A percentile compares a stretch with the other conserved stretches of the same genome.
Conservation (phyloP, 2,797 vertebrate species). For the Pogoniulus pusillus region DNA sequence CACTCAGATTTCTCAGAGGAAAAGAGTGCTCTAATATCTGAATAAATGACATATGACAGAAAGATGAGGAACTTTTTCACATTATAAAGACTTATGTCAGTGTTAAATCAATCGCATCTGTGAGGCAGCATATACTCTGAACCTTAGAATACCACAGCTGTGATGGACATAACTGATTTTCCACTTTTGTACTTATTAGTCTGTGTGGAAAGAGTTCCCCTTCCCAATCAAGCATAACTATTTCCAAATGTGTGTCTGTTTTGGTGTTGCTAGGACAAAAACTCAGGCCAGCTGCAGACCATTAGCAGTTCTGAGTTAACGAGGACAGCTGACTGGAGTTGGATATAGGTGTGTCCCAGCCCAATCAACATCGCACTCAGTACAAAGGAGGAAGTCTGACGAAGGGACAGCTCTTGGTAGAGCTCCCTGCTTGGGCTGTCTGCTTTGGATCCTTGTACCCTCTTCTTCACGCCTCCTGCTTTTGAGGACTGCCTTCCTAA, state of each 20-base stretch:
- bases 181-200: neutral
- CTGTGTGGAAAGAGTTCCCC: neutral
- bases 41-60: neutral
- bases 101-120: neutral
- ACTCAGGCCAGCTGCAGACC: too few relatives aligned
- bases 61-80: neutral
- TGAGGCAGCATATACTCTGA: neutral
- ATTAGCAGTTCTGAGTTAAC: too few relatives aligned
- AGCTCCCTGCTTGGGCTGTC: too few relatives aligned
- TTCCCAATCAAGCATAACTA: conserved; percentile 11
- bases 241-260: neutral
- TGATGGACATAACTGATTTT: neutral
- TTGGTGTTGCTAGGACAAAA: too few relatives aligned
- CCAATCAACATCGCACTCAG: too few relatives aligned
- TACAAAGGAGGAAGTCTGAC: too few relatives aligned
- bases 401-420: too few relatives aligned
- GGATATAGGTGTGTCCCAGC: too few relatives aligned
- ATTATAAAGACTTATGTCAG: neutral
- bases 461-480: too few relatives aligned
- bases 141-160: neutral
- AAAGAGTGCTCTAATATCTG: neutral
- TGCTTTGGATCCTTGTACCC: too few relatives aligned
- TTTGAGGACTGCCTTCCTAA: too few relatives aligned
- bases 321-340: too few relatives aligned
- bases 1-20: neutral